Percentiles rank a stretch among this genome's conserved stretches.
phyloP scores from a whole-genome alignment of 2,888 invertebrate species.

The Seladonia tumulorum region DNA sequence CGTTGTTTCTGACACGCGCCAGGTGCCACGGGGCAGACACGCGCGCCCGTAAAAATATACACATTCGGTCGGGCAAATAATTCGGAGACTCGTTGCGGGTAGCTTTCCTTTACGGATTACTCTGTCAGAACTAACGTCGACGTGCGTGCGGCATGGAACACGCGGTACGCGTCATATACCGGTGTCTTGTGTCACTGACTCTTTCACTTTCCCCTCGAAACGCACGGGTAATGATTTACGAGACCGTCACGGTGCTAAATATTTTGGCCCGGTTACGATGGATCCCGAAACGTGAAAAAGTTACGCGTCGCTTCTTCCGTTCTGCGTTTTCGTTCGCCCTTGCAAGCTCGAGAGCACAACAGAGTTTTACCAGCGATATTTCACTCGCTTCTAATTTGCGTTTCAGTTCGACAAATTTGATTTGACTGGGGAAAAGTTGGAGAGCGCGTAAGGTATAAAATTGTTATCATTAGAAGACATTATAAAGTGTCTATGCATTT shows the following conservation, averaged over 20 bases:
- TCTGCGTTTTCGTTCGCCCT: neutral
- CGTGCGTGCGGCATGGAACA: slow-evolving; percentile 28
- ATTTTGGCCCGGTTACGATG: neutral
- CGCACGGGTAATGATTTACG: neutral
- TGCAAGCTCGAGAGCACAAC: neutral
- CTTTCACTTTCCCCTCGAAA: slow-evolving; percentile 33
- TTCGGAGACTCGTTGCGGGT: slow-evolving; percentile 43
- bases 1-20: slow-evolving; percentile 36
- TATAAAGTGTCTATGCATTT: too few species aligned
- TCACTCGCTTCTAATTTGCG: neutral
- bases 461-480: too few species aligned
- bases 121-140: slow-evolving; percentile 56
- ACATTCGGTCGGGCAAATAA: slow-evolving; percentile 46
- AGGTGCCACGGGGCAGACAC: slow-evolving; percentile 39
- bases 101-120: slow-evolving; percentile 46
- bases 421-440: neutral
- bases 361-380: neutral
- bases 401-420: neutral
- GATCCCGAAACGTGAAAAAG: neutral
- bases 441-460: neutral
- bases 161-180: slow-evolving; percentile 38
- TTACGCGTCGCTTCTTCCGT: neutral
- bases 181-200: slow-evolving; percentile 49
- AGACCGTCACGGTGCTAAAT: neutral
- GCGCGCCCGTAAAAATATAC: slow-evolving; percentile 54